A percentile compares a stretch with the other conserved stretches of the same genome.
These are phyloP conservation scores for Synodontis membranacea DNA, from an alignment of 2,113 vertebrate genomes.

Conservation along the genomic window DNA sequence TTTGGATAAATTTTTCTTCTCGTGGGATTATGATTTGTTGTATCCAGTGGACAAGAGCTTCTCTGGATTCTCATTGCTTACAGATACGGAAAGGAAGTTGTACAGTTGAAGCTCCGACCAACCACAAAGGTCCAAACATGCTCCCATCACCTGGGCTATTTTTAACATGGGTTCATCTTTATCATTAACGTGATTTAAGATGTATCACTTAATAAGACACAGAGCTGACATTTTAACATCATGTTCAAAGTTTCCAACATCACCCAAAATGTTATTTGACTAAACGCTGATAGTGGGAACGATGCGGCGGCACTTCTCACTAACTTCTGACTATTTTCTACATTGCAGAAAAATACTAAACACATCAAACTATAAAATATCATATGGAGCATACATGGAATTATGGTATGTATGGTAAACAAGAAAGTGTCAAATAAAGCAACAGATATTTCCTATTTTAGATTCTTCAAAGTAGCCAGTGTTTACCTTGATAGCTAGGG, in stretches of 20 bases:
- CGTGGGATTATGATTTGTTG: conserved; percentile 31
- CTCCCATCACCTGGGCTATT: neutral
- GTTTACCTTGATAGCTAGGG: too few relatives aligned
- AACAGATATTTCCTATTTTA: too few relatives aligned
- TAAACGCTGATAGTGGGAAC: too few relatives aligned
- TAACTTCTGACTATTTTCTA: too few relatives aligned
- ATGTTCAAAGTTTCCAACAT: too few relatives aligned
- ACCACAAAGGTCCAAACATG: neutral
- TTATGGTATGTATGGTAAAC: too few relatives aligned
- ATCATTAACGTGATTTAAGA: neutral
- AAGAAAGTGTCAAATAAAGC: too few relatives aligned
- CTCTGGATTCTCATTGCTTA: neutral
- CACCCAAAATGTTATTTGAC: too few relatives aligned
- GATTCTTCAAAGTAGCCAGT: too few relatives aligned
- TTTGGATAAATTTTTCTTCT: conserved; percentile 15
- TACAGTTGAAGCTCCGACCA: neutral
- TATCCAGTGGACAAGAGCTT: neutral
- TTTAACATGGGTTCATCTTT: neutral
- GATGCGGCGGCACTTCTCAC: too few relatives aligned
- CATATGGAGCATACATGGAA: too few relatives aligned
- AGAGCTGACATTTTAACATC: neutral
- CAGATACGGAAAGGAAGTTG: neutral
- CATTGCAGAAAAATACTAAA: too few relatives aligned
- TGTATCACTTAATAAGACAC: neutral
- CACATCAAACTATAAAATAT: neutral